Conservation (phyloP, 2,113 vertebrate genomes). For the Lanius ludovicianus region DNA sequence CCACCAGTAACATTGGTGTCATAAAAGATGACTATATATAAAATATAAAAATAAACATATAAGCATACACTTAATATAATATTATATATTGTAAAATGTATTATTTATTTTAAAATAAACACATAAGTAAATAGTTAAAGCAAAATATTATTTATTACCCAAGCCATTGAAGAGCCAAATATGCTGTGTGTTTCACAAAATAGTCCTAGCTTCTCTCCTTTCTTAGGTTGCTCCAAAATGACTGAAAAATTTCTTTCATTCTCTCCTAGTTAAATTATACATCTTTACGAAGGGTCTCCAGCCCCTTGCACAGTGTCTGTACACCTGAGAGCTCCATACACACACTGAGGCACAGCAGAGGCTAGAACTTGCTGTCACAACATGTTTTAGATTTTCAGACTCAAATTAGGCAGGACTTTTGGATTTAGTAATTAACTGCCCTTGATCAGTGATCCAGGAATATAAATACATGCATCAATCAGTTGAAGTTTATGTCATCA, state of each 20-base stretch:
- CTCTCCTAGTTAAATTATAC: not conserved
- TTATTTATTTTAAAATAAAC: not conserved
- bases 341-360: not conserved
- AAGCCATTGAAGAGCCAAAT: not conserved
- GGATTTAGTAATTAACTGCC: not conserved
- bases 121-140: not conserved
- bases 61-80: not conserved
- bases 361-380: not conserved
- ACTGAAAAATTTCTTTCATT: not conserved
- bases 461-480: conserved; percentile 26
- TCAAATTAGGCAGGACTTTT: not conserved
- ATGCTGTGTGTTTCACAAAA: not conserved
- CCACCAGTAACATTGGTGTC: not conserved
- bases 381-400: not conserved
- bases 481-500: conserved; percentile 32
- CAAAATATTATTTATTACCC: not conserved
- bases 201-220: not conserved
- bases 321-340: not conserved
- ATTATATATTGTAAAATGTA: not conserved
- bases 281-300: not conserved
- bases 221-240: not conserved
- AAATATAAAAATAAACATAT: not conserved
- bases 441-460: conserved; percentile 16
- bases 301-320: not conserved
- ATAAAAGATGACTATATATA: not conserved